Percentiles rank a stretch among this genome's conserved stretches.
phyloP scores from a whole-genome alignment of 2,113 vertebrate species.

The Oreochromis aureus region DNA sequence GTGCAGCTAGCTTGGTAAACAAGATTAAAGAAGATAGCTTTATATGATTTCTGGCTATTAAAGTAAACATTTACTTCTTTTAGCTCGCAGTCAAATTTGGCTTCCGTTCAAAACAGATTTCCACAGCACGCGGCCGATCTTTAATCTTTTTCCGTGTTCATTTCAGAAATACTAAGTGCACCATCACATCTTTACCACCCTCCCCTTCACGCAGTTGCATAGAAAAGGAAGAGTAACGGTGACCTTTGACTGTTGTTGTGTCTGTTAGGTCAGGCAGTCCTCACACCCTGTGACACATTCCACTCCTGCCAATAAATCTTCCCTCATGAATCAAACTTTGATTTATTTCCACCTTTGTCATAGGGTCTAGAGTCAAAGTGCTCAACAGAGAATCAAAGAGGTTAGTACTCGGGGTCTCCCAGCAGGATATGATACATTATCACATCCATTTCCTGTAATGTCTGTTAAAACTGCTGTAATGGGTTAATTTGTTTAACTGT shows the following conservation, averaged over 20 bases:
- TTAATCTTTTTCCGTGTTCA: background rate
- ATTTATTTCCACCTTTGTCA: conserved; percentile 53
- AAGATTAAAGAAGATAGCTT: background rate
- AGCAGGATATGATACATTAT: conserved; percentile 46
- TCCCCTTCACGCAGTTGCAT: background rate
- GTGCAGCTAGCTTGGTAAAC: background rate
- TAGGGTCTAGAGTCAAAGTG: conserved; percentile 35
- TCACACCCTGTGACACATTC: conserved; percentile 37
- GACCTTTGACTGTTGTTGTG: conserved; percentile 42
- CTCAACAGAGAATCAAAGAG: conserved; percentile 19
- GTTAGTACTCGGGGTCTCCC: conserved; percentile 23
- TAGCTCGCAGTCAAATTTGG: background rate
- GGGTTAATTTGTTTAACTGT: conserved; percentile 38
- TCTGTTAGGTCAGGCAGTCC: conserved; percentile 12
- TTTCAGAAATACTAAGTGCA: background rate
- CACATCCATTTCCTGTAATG: conserved; percentile 32
- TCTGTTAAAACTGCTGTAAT: conserved; percentile 18
- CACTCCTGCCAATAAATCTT: conserved; percentile 46
- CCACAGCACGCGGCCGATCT: background rate
- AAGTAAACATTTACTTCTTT: background rate
- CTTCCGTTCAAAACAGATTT: background rate
- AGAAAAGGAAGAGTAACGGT: background rate
- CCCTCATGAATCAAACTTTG: conserved; percentile 26
- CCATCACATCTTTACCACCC: background rate
- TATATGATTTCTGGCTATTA: background rate